phyloP scores from a whole-genome alignment of 2,797 vertebrate genomes.

The Oreortyx pictus region DNA sequence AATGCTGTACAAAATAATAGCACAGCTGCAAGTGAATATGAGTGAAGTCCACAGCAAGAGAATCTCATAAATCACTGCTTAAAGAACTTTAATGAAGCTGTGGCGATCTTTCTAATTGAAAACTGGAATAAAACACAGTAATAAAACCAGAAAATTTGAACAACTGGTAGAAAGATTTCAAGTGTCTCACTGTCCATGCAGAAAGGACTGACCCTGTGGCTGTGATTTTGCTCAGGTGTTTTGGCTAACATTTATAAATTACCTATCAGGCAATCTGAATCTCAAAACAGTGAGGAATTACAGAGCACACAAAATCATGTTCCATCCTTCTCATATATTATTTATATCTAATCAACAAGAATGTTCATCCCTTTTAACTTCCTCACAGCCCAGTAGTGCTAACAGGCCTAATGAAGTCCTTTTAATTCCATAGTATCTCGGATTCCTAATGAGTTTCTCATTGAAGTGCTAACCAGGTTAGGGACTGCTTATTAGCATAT shows the following conservation, averaged over 20 bases:
- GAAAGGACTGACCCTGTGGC: background rate
- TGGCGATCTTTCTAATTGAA: background rate
- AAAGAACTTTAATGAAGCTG: background rate
- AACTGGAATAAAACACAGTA: background rate
- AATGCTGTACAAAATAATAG: background rate
- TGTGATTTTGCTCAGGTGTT: background rate
- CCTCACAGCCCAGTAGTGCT: background rate
- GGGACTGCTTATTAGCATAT: background rate
- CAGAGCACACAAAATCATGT: background rate
- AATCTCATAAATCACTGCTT: background rate
- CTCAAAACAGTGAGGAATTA: background rate
- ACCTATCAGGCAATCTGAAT: background rate
- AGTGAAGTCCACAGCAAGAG: background rate
- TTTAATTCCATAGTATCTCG: background rate
- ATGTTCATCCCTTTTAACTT: background rate
- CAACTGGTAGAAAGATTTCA: background rate
- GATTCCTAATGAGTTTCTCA: background rate
- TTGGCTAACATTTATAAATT: background rate
- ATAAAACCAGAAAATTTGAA: background rate
- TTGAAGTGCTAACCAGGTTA: background rate
- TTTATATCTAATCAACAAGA: background rate
- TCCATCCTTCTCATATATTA: background rate
- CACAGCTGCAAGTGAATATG: background rate
- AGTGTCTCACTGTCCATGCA: background rate
- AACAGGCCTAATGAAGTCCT: background rate